These are phyloP conservation scores for Sterrhoptilus dennistouni DNA, from an alignment of 2,113 vertebrate species.

Conservation along the genomic window DNA sequence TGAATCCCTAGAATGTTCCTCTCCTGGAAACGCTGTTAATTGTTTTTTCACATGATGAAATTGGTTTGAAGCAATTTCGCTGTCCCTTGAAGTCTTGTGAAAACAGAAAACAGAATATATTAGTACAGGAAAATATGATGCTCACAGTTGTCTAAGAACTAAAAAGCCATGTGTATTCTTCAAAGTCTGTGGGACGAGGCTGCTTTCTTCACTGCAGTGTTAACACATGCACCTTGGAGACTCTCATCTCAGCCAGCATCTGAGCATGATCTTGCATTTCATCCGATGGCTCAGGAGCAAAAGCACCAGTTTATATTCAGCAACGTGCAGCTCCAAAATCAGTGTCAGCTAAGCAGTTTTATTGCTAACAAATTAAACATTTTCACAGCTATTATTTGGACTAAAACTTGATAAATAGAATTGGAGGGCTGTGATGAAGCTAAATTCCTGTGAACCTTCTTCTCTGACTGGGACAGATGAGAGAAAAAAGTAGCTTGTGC, in stretches of 20 bases:
- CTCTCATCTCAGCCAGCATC: not conserved
- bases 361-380: not conserved
- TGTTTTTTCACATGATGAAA: conserved; percentile 45
- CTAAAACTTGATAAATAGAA: not conserved
- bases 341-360: not conserved
- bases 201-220: not conserved
- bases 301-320: not conserved
- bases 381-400: conserved; percentile 12
- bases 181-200: conserved; percentile 3
- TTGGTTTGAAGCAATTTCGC: conserved; percentile 45
- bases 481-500: not conserved
- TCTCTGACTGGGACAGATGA: not conserved
- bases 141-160: not conserved
- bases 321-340: conserved; percentile 3
- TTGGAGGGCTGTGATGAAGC: not conserved
- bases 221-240: conserved; percentile 27
- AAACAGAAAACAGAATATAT: conserved; percentile 22
- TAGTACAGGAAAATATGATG: not conserved
- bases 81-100: conserved; percentile 38
- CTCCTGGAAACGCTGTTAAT: conserved; percentile 29
- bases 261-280: conserved; percentile 47
- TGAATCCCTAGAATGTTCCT: conserved; percentile 13
- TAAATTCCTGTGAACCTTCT: not conserved
- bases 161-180: not conserved
- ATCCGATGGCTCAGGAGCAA: conserved; percentile 6